A percentile compares a stretch with the other conserved stretches of the same genome.
These are phyloP conservation scores for Chymomyza procnemis DNA, from an alignment of 2,888 invertebrate species.

Conservation along the genomic window DNA sequence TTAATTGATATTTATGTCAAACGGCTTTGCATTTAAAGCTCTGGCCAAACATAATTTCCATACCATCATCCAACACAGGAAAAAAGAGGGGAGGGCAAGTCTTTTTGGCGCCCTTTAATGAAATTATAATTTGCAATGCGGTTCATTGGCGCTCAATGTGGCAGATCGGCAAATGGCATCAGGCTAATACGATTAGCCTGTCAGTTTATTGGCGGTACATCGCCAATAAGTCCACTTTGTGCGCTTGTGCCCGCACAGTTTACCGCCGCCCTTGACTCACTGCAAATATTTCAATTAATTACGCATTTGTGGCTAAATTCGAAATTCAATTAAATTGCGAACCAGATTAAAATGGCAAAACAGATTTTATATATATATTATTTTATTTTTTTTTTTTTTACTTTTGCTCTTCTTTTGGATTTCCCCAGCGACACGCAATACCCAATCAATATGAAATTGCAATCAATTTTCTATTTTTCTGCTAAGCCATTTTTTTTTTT, in stretches of 20 bases:
- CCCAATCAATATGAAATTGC: slow-evolving; percentile 54
- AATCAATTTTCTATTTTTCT: slow-evolving; percentile 34
- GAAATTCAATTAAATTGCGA: slow-evolving; percentile 55
- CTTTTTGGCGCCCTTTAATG: not conserved
- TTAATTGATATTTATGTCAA: slow-evolving; percentile 56
- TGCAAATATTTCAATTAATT: slow-evolving; percentile 62
- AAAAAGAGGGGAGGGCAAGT: not conserved
- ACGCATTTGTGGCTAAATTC: slow-evolving; percentile 47
- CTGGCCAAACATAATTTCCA: not conserved
- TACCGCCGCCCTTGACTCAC: not conserved
- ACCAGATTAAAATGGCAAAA: slow-evolving; percentile 38
- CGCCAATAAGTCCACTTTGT: not conserved
- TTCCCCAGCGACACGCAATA: not conserved
- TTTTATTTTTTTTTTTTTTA: slow-evolving; percentile 1
- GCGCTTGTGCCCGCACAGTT: not conserved
- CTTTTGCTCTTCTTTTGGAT: not conserved
- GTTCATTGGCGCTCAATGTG: slow-evolving; percentile 35
- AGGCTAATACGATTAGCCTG: slow-evolving; percentile 53
- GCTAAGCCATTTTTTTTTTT: not conserved
- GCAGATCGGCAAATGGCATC: slow-evolving; percentile 21
- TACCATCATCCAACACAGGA: too few relatives aligned
- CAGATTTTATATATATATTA: slow-evolving; percentile 35
- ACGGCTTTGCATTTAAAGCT: not conserved
- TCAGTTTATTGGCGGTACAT: slow-evolving; percentile 11
- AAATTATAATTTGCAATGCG: slow-evolving; percentile 37